Evolutionary conservation across 2,113 vertebrate genomes (phyloP).

Genomic region (human): GRCh38 chr1:54391501-54392000

Average conservation of each 20-base stretch:
- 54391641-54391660: conserved; percentile 63
- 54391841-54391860: neutral
- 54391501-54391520: neutral
- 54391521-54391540: neutral
- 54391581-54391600: conserved; percentile 36
- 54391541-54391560: neutral
- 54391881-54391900: neutral
- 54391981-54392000: neutral
- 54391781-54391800: conserved; percentile 36
- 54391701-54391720: conserved; percentile 45
- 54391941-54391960: neutral
- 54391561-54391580: conserved; percentile 37
- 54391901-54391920: neutral
- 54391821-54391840: neutral
- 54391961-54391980: neutral
- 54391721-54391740: conserved; percentile 40
- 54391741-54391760: conserved; percentile 1
- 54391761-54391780: conserved; percentile 15
- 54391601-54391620: conserved; percentile 24
- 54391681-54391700: conserved; percentile 64
- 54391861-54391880: neutral
- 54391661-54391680: conserved; percentile 59
- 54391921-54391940: neutral
- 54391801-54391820: conserved; percentile 6
- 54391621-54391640: conserved; percentile 40